phyloP scores from a whole-genome alignment of 2,797 vertebrate genomes.

The Fistularia tabacaria region DNA sequence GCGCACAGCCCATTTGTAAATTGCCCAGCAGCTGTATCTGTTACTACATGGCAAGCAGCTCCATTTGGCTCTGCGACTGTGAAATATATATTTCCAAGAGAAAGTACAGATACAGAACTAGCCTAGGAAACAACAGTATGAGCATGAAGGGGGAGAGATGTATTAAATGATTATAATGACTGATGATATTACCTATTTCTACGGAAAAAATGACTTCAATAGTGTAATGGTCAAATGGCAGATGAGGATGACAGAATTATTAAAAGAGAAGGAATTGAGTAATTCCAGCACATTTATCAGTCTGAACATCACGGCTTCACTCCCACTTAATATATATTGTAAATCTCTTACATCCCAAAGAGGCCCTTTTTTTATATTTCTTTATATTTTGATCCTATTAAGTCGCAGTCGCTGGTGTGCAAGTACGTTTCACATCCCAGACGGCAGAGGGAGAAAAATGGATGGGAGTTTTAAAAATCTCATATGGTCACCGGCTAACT shows the following conservation, averaged over 20 bases:
- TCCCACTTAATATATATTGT: conserved; percentile 63
- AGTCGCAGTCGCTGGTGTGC: conserved; percentile 49
- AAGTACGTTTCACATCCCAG: conserved; percentile 67
- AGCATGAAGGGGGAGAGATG: conserved; percentile 59
- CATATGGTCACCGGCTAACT: no score
- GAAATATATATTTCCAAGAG: conserved; percentile 57
- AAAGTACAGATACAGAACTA: conserved; percentile 45
- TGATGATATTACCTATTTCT: conserved; percentile 71
- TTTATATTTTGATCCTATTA: conserved; percentile 65
- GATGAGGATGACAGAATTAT: conserved; percentile 75
- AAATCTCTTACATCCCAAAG: conserved; percentile 59
- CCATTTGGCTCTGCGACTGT: conserved; percentile 34
- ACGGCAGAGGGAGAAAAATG: conserved; percentile 49
- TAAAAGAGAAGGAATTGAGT: conserved; percentile 75
- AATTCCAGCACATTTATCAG: conserved; percentile 74
- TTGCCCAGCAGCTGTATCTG: conserved; percentile 53
- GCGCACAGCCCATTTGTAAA: conserved; percentile 58
- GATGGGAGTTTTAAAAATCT: conserved; percentile 2
- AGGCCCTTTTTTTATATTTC: conserved; percentile 57
- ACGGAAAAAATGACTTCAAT: conserved; percentile 65
- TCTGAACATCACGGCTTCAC: conserved; percentile 68
- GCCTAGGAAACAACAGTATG: conserved; percentile 49
- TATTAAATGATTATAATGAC: conserved; percentile 81
- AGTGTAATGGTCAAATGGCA: conserved; percentile 71
- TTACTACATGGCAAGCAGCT: conserved; percentile 55